Evolutionary conservation across 92 coral and sea anemone species (phyloP), one percentile per base, ranked within the genome.

Genomic region (Plumapathes pennacea): DNA sequence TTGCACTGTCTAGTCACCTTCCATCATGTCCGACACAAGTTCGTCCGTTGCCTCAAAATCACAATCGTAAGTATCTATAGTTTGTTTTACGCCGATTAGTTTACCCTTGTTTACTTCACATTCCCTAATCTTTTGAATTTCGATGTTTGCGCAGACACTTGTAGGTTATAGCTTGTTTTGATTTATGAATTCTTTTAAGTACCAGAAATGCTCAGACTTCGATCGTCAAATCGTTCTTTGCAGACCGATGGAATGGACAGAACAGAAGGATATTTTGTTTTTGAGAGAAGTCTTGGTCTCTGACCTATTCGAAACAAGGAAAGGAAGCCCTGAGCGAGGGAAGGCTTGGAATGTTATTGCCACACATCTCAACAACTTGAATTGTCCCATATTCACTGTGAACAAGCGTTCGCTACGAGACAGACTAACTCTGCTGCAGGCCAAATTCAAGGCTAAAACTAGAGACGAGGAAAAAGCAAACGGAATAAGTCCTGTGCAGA

Each of bases 381-480:
- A 38, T n/a, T 10, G 38, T 34, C 71, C 56, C 18, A 42, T 40
- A 27, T 72, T 72, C 47, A 30, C 19, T 14, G 80, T 60, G 4
- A 61, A 25, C 33, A 40, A 72, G 60, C 44, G 80, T 21, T 30
- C 71, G 42, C 38, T 44, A 18, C n/a, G n/a, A n/a, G n/a, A n/a
- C n/a, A n/a, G n/a, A n/a, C n/a, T n/a, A n/a, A 53, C 37, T 43
- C 23, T 72, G 19, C 68, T 72, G 23, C 48, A 32, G 34, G 46
- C 32, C n/a, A 72, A 61, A 18, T 61, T 47, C 39, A 38, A 50
- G 61, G 61, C 25, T 28, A 62, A 38, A 33, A 50, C 25, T 42
- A 62, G 33, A 41, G 46, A 72, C 10, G 80, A 72, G 32, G 80
- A 72, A 34, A 50, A 50, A 15, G 80, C 62, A 13, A 43, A 43